Evolutionary conservation across 2,113 vertebrate genomes (phyloP).

Genomic region (Siniperca chuatsi): DNA sequence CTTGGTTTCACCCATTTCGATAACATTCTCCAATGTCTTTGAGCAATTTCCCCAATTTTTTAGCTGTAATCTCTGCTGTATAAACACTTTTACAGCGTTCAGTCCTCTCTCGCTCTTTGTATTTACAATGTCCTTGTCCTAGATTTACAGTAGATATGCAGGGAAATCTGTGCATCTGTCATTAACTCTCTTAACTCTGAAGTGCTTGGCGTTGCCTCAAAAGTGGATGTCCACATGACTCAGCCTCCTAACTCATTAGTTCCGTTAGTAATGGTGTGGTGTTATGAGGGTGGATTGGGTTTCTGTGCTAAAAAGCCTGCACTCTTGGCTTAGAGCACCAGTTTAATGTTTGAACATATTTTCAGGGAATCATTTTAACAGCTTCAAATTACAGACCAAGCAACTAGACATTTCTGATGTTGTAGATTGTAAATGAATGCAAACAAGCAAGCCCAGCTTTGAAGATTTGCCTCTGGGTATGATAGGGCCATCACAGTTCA

Average conservation of each 20-base stretch:
- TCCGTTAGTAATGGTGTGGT: constrained; percentile 28
- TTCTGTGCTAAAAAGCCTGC: constrained; percentile 27
- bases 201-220: constrained; percentile 23
- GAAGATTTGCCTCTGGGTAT: constrained; percentile 3
- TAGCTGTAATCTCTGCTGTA: not conserved
- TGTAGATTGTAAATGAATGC: not conserved
- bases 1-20: too few species aligned
- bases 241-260: constrained; percentile 45
- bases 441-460: not conserved
- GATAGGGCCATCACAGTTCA: not conserved
- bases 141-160: not conserved
- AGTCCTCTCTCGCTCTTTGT: not conserved
- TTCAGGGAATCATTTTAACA: constrained; percentile 20
- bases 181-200: constrained; percentile 12
- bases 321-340: not conserved
- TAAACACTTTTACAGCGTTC: not conserved
- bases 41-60: too few species aligned
- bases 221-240: constrained; percentile 47
- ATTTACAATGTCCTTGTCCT: not conserved
- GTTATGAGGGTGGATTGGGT: constrained; percentile 38
- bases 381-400: constrained; percentile 25
- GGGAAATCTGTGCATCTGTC: constrained; percentile 34
- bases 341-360: constrained; percentile 24
- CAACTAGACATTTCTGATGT: not conserved
- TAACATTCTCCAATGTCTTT: too few species aligned